Evolutionary conservation across 1,140 invertebrate species (phyloP), one percentile per base, ranked within the genome.

Genomic region (Cephus cinctus): DNA sequence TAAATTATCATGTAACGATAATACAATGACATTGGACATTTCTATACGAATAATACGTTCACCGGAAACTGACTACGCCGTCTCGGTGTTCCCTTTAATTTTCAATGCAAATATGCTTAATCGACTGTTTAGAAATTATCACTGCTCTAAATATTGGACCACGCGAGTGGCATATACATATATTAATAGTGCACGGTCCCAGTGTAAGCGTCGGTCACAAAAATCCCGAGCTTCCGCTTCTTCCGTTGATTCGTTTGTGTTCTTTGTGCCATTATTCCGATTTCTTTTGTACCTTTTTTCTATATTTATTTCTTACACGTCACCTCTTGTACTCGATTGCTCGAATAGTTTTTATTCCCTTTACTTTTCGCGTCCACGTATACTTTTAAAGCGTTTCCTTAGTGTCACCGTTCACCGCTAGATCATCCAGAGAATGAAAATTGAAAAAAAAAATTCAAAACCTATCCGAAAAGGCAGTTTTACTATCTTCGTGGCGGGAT

Each of bases 121-220:
- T 48, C 39, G 46, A 48, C 46, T 41, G 31, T 40, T n/a, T 18
- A 38, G 20, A 14, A 25, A 15, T 9, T 42, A 16, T 15, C 15
- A 14, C 3, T 42, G n/a, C n/a, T n/a, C n/a, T n/a, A n/a, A n/a
- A n/a, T n/a, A n/a, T n/a, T n/a, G n/a, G n/a, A n/a, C n/a, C n/a
- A n/a, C n/a, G n/a, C n/a, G n/a, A n/a, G n/a, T n/a, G n/a, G n/a
- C n/a, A n/a, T n/a, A n/a, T n/a, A n/a, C n/a, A 22, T 43, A n/a
- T 22, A 34, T 32, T 27, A 22, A 45, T 32, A 45, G 19, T 36
- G 43, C 43, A 45, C 43, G 32, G 43, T 45, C 43, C 43, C 18
- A 30, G 39, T 47, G 36, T 11, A 22, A n/a, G n/a, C 34, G 30
- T 47, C 27, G n/a, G 21, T 11, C 19, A 47, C 32, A 14, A 39